Percentiles rank a stretch among this genome's conserved stretches.
Conservation (phyloP, 1,140 invertebrate genomes). For the Parapsyche elsis region DNA sequence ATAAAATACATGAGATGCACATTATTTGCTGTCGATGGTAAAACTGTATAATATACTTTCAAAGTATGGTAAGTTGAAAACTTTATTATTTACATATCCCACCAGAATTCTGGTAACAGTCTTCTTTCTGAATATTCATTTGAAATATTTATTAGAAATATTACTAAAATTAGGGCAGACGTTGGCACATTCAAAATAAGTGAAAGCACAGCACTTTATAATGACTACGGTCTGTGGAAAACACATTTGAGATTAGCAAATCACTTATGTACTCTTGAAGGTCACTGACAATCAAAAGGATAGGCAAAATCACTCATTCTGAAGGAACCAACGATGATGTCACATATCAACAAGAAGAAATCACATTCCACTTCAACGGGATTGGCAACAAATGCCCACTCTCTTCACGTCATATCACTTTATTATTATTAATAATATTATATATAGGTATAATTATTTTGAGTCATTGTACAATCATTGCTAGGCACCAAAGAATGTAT, state of each 20-base stretch:
- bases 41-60: conserved; percentile 50
- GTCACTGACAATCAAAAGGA: conserved; percentile 7
- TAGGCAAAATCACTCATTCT: conserved; percentile 46
- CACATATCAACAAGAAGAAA: conserved; percentile 49
- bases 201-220: conserved; percentile 48
- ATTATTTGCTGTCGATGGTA: conserved; percentile 51
- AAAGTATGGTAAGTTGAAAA: conserved; percentile 40
- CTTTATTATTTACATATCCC: conserved; percentile 54
- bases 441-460: conserved; percentile 52
- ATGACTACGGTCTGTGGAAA: conserved; percentile 20
- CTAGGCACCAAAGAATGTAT: conserved; percentile 59
- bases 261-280: conserved; percentile 8
- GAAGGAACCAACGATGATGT: conserved; percentile 43
- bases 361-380: conserved; percentile 44
- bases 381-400: conserved; percentile 35
- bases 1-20: conserved; percentile 50
- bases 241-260: conserved; percentile 10
- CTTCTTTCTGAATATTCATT: conserved; percentile 52
- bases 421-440: conserved; percentile 40
- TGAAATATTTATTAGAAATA: conserved; percentile 44
- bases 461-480: conserved; percentile 54
- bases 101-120: conserved; percentile 52
- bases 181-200: conserved; percentile 56
- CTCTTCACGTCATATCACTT: conserved; percentile 45
- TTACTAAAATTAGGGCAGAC: conserved; percentile 52